Evolutionary conservation across 2,797 vertebrate genomes (phyloP), one percentile per base, ranked within the genome.

Genomic region (Fistularia commersonii): DNA sequence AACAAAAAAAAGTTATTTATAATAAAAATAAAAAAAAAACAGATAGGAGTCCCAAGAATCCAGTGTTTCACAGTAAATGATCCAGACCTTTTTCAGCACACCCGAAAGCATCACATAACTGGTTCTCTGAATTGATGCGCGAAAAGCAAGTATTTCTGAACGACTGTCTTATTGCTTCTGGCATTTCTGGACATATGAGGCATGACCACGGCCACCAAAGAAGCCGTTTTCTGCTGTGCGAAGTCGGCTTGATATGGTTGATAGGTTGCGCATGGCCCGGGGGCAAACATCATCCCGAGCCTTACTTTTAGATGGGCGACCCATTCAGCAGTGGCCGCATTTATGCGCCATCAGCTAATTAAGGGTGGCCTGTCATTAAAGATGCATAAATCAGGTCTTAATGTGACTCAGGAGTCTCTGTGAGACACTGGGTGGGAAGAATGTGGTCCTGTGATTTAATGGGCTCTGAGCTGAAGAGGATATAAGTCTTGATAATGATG

Each of bases 401-500:
- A 86, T 83, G 80, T 78, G 82, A 82, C 87, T 80, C 76, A 35
- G 48, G 68, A 78, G 72, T 74, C 72, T 71, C 38, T 42, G 71
- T 79, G 67, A 80, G 77, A 80, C 74, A 69, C 69, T 50, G 65
- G 77, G 79, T 43, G 61, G 74, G 69, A 76, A 76, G 77, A 83
- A 70, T 72, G 74, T 73, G 81, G 71, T 72, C 68, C 75, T 74
- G 74, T 82, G 82, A 86, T 88, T 89, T 85, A 88, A 87, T 78
- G 70, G 77, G 66, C 73, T 69, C 77, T 44, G 76, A 74, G 77
- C 69, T 76, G 73, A 79, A 54, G 77, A 82, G 84, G 80, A 79
- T 71, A 84, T 85, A 83, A 77, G 83, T 87, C 82, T 87, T 84
- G 68, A 86, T 90, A 87, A 90, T 86, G 82, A 86, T 81, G 66